A percentile compares a stretch with the other conserved stretches of the same genome.
Evolutionary conservation across 2,113 vertebrate species (phyloP).

Genomic region (Hemicordylus capensis): DNA sequence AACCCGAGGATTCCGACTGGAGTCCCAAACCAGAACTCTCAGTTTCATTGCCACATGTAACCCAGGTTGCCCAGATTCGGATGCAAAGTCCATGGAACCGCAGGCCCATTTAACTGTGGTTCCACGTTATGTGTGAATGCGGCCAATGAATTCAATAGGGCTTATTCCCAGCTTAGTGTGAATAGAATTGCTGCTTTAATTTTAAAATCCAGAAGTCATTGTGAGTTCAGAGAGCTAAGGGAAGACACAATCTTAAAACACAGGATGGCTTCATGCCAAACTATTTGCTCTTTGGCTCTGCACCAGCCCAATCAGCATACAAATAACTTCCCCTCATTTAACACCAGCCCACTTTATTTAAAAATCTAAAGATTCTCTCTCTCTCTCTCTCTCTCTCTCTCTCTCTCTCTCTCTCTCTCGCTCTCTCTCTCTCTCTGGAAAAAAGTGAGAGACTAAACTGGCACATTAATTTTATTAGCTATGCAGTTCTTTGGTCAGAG

Average conservation of each 20-base stretch:
- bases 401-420: too few relatives aligned
- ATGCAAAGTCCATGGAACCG: too few relatives aligned
- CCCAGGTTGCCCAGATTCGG: too few relatives aligned
- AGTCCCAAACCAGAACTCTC: too few relatives aligned
- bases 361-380: constrained; percentile 64
- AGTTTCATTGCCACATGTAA: too few relatives aligned
- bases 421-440: too few relatives aligned
- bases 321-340: constrained; percentile 56
- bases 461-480: constrained; percentile 69
- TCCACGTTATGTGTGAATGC: too few relatives aligned
- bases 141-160: too few relatives aligned
- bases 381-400: constrained; percentile 49
- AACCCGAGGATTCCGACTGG: too few relatives aligned
- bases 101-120: too few relatives aligned
- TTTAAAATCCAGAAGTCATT: neutral
- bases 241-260: neutral
- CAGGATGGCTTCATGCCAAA: constrained; percentile 35
- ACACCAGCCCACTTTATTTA: constrained; percentile 52
- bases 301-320: constrained; percentile 39
- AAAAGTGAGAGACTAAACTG: constrained; percentile 39
- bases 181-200: neutral
- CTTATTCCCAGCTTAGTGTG: too few relatives aligned
- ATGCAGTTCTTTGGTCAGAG: constrained; percentile 37
- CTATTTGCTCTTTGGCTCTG: constrained; percentile 51
- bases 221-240: constrained; percentile 8